Evolutionary conservation across 2,888 invertebrate species (phyloP), one percentile per base, ranked within the genome.

Genomic region (Netelia inedita): DNA sequence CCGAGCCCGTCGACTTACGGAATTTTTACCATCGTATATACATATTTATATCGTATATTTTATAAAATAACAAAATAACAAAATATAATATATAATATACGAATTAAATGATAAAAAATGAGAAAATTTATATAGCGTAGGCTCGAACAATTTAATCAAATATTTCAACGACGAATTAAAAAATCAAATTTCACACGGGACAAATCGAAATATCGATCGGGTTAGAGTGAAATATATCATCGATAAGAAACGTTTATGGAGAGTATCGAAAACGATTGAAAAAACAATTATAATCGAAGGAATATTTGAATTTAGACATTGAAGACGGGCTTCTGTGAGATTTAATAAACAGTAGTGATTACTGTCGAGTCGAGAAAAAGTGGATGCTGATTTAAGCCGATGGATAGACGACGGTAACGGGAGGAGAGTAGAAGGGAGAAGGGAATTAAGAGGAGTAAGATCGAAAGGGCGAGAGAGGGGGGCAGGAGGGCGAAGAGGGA

Each of bases 311-410:
- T 35, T 35, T 35, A 35, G 35, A 35, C 0, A 6, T 35, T 35
- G 35, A 35, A 35, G 35, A 35, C 35, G 35, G 23, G 35, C 9
- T 19, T 43, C 8, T 6, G 21, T 43, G 21, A 19, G 57, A 43
- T 16, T 72, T 35, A 21, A 21, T 14, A n/a, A 19, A 1, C 19
- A 5, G 28, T 28, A 5, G 28, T 28, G 28, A 28, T 6, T 28
- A 28, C 5, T 28, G 28, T 28, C 28, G 28, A 28, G 28, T 28
- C 28, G 28, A 28, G 28, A 28, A 19, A 80, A 80, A 80, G 75
- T 80, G 76, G 61, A 76, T 80, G 59, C 23, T 66, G 55, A 83
- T 66, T 43, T 59, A 53, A 57, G 50, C 50, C 23, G 41, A 6
- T 10, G 43, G 57, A 53, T 59, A 59, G 75, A 35, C 19, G 61